phyloP scores from a whole-genome alignment of 2,113 vertebrate genomes.

The Chionomys nivalis region DNA sequence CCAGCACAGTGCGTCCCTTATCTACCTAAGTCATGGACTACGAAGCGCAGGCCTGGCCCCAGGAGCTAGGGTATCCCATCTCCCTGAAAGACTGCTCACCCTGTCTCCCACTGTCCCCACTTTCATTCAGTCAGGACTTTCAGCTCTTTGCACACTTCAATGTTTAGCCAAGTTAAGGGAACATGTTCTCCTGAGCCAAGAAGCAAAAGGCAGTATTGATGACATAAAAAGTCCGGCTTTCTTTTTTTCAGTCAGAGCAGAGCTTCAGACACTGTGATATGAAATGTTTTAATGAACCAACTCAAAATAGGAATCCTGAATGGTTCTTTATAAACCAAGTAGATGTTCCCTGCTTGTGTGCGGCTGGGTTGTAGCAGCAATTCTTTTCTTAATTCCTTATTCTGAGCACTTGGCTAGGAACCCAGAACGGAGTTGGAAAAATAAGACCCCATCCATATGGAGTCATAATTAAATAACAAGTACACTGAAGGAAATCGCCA shows the following conservation, averaged over 20 bases:
- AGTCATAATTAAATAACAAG: not conserved
- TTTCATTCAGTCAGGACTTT: not conserved
- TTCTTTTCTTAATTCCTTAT: constrained; percentile 38
- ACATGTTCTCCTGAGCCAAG: not conserved
- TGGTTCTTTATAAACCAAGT: not conserved
- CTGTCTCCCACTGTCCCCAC: not conserved
- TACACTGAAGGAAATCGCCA: not conserved
- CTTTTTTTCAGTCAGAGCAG: not conserved
- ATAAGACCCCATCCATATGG: not conserved
- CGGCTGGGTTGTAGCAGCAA: not conserved
- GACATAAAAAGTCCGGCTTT: not conserved
- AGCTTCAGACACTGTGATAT: not conserved
- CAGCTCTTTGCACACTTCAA: not conserved
- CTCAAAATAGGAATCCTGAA: not conserved
- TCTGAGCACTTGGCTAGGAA: not conserved
- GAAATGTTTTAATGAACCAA: not conserved
- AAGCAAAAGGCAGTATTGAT: not conserved
- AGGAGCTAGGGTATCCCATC: not conserved
- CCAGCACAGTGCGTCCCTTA: not conserved
- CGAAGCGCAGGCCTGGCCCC: not conserved
- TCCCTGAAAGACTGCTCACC: not conserved
- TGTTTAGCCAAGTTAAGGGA: not conserved
- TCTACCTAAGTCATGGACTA: rapidly evolving
- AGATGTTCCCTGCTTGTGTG: not conserved
- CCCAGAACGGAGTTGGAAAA: not conserved